A percentile compares a stretch with the other conserved stretches of the same genome.
These are phyloP conservation scores for Botia kubotai DNA, from an alignment of 2,797 vertebrate genomes.

Conservation along the genomic window DNA sequence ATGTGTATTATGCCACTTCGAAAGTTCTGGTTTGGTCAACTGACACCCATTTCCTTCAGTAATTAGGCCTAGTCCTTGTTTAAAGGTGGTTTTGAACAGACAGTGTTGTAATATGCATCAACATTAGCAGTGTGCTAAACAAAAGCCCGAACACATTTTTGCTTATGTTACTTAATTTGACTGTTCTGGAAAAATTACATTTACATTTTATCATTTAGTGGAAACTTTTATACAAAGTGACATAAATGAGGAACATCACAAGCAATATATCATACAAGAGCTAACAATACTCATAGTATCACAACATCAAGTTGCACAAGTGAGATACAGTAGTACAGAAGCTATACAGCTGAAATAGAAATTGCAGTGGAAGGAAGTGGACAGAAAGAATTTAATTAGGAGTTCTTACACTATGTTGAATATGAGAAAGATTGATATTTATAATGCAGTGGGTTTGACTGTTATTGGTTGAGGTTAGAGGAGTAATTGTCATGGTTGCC, in stretches of 20 bases:
- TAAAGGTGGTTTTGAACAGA: not conserved
- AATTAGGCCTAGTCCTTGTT: not conserved
- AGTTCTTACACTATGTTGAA: not conserved
- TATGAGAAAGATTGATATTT: not conserved
- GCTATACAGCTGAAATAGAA: too few relatives aligned
- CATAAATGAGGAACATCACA: not conserved
- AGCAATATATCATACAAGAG: not conserved
- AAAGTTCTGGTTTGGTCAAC: not conserved
- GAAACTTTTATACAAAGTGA: not conserved
- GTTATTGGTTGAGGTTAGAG: slow-evolving; percentile 37
- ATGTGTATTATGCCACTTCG: not conserved
- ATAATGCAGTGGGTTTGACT: not conserved
- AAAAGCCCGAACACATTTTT: not conserved
- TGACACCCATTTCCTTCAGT: not conserved
- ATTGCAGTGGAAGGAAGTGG: too few relatives aligned
- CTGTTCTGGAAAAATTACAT: not conserved
- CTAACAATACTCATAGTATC: not conserved
- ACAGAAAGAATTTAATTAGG: not conserved
- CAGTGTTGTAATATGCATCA: not conserved
- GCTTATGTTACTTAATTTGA: not conserved
- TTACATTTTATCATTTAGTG: not conserved
- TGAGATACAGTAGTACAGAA: not conserved
- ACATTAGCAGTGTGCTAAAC: not conserved
- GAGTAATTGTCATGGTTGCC: not conserved
- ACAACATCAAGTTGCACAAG: not conserved